Base-by-base conservation (phyloP, 2,113 vertebrate genomes). In the Panthera leo region DNA sequence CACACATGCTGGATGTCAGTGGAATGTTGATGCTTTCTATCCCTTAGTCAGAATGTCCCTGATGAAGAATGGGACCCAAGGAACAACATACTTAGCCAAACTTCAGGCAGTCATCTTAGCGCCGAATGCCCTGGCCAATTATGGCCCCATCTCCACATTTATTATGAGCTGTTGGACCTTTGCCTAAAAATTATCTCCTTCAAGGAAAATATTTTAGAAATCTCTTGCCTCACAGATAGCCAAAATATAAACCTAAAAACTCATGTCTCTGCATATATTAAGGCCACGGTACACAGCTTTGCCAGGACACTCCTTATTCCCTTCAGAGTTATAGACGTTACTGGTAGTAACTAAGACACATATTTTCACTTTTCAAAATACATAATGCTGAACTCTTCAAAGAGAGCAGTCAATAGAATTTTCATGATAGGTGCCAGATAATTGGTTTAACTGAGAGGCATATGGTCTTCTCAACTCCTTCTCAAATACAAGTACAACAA, bases 331-430 rank as follows among this genome's bases (percentile, higher is more conserved):
- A 13, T 10, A 73, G 36, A 73, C 21, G 5, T 39, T 73, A 73
- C 21, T 39, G 21, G 71, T 42, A 42, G 36, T 39, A 73, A 73
- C 36, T 68, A 25, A 39, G 71, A 82, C 48, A n/a, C 48, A 12
- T 21, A 65, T 18, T 75, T 73, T 83, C 27, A 84, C 42, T n/a
- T 71, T 39, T 89, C 68, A 94, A 27, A 83, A 89, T 53, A 42
- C 10, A 7, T 53, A 89, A 8, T 3, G 0, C 53, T 51, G 42
- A 13, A 63, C 93, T 65, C 79, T 27, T 65, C 27, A 58, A 83
- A 85, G 58, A 75, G 55, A 16, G 25, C 23, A 34, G 5, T 36
- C 31, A 6, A 8, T 31, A 76, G 67, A 75, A 65, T 1, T 4
- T 83, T 73, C 58, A 75, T 34, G 78, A 10, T 51, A 65, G 79